A percentile compares a stretch with the other conserved stretches of the same genome.
phyloP scores from a whole-genome alignment of 2,797 vertebrate genomes.

The Eptatretus atami region DNA sequence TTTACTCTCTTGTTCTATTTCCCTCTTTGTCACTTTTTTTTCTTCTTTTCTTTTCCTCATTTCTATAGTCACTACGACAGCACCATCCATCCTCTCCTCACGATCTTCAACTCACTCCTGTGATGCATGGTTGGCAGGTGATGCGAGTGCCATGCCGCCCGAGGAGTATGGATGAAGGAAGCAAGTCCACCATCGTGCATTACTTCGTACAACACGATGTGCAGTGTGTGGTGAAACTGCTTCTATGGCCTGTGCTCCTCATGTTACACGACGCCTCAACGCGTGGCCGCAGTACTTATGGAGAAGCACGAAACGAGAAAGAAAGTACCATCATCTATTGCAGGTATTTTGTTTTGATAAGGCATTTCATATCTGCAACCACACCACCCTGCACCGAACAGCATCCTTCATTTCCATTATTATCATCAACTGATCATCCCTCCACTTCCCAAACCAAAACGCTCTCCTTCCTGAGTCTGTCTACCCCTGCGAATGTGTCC shows the following conservation, averaged over 20 bases:
- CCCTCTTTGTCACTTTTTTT: background rate
- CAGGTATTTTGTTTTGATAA: slow-evolving; percentile 18
- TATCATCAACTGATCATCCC: too few relatives aligned
- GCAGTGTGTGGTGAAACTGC: slow-evolving; percentile 78
- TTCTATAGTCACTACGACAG: background rate
- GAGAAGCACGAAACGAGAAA: slow-evolving; percentile 59
- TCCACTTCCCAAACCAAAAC: too few relatives aligned
- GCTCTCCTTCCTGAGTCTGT: too few relatives aligned
- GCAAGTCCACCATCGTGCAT: slow-evolving; percentile 77
- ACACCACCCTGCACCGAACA: too few relatives aligned
- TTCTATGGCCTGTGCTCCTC: slow-evolving; percentile 51
- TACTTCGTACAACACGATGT: slow-evolving; percentile 83
- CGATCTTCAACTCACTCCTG: background rate
- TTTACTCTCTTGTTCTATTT: background rate
- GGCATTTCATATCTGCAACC: too few relatives aligned
- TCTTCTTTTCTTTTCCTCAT: background rate
- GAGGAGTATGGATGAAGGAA: slow-evolving; percentile 13
- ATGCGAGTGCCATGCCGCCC: slow-evolving; percentile 42
- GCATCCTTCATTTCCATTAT: too few relatives aligned
- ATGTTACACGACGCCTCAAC: slow-evolving; percentile 47
- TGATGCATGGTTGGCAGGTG: background rate
- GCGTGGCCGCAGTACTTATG: slow-evolving; percentile 42
- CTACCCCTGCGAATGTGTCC: too few relatives aligned
- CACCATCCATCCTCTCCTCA: background rate
- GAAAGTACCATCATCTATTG: slow-evolving; percentile 43